Evolutionary conservation across 53 echinoderm and acorn worm species (phyloP), one percentile per base, ranked within the genome.

Genomic region (Glandiceps talaboti): DNA sequence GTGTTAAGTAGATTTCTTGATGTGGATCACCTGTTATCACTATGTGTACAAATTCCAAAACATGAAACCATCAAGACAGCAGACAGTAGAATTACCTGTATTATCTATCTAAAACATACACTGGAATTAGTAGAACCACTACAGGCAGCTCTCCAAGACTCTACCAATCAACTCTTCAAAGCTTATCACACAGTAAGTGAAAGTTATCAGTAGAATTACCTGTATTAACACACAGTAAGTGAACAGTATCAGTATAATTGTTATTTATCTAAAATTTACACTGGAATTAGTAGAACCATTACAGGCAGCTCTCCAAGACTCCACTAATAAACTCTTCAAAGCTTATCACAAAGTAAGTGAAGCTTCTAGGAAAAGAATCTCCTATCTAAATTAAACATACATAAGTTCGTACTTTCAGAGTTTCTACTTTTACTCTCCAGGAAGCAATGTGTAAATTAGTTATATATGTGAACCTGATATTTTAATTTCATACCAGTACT

Each of bases 1-100:
- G 97, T 97, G 31, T 76, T 97, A 73, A 33, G 85, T 31, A 81
- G 93, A 26, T 97, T 97, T 78, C 72, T 97, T 73, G 97, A 97
- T 74, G 91, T 93, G 76, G 97, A 97, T 73, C 97, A 97, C 64
- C 89, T 97, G 30, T 88, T 97, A 30, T 97, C 97, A 0, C 85
- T 93, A 76, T 94, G 94, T 82, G 87, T 96, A n/a, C 96, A 92
- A 82, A 96, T 96, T 32, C 96, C 96, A 33, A 96, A 96, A 72
- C 88, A 92, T 31, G 96, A 96, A 75, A 93, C 92, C 0, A 83
- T 91, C 33, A 90, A 92, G 78, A 92, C 91, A 0, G 92, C 92
- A 0, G 96, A 96, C 72, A 75, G 88, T 26, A 92, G 92, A 75
- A 96, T 96, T 73, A 90, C 92, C 33, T 92, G 90, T 74, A 73